Conservation (phyloP, 2,113 vertebrate genomes). For the Coryphaenoides rupestris region DNA sequence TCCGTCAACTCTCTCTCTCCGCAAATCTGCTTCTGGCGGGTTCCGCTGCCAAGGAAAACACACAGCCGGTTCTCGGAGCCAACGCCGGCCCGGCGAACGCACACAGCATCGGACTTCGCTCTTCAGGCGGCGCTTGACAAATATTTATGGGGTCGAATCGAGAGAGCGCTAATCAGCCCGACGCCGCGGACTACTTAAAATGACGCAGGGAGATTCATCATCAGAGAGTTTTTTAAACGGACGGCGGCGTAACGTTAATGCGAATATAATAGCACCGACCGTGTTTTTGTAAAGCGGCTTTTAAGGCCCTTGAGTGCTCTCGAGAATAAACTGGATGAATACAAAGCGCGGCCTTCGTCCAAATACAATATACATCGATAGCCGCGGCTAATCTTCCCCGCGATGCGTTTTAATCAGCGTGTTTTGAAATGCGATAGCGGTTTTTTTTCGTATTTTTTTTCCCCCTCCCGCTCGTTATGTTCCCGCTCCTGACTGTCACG, state of each 20-base stretch:
- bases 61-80: constrained; percentile 26
- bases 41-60: constrained; percentile 42
- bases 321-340: too few relatives aligned
- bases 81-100: constrained; percentile 40
- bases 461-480: constrained; percentile 12
- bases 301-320: too few relatives aligned
- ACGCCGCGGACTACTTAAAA: too few relatives aligned
- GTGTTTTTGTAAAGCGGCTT: too few relatives aligned
- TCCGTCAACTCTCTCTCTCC: constrained; percentile 29
- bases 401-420: constrained; percentile 44
- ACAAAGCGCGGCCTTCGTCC: constrained; percentile 16
- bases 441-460: not conserved
- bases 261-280: too few relatives aligned
- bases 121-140: too few relatives aligned
- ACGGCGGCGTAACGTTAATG: too few relatives aligned
- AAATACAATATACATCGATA: constrained; percentile 27
- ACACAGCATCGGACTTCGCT: constrained; percentile 26
- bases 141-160: too few relatives aligned
- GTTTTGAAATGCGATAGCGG: constrained; percentile 31
- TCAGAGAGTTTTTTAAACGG: too few relatives aligned
- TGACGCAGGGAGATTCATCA: too few relatives aligned
- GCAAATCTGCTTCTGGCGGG: constrained; percentile 21
- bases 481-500: constrained; percentile 14
- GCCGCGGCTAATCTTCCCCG: constrained; percentile 1
- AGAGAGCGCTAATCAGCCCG: too few relatives aligned